Evolutionary conservation across 1,140 invertebrate species (phyloP).

Genomic region (Brachionus rotundiformis): DNA sequence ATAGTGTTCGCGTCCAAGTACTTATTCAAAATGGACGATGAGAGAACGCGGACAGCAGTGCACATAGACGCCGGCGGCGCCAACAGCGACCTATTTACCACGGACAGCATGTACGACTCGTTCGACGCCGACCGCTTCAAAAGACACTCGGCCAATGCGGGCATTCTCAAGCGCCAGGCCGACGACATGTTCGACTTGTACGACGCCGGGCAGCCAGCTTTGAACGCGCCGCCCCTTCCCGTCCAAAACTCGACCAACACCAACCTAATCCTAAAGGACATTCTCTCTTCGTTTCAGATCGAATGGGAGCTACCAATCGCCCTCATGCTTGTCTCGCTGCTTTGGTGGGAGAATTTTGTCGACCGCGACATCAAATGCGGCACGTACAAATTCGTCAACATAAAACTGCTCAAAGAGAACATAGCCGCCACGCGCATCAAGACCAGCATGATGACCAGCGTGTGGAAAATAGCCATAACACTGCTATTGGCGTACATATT

Average conservation of each 20-base stretch:
- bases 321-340: conserved; percentile 79
- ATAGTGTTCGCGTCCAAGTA: conserved; percentile 52
- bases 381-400: conserved; percentile 53
- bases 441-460: conserved; percentile 56
- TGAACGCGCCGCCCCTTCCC: neutral
- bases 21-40: neutral
- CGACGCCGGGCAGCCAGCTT: neutral
- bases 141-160: neutral
- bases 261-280: conserved; percentile 31
- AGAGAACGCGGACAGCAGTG: neutral
- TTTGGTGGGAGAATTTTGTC: conserved; percentile 97
- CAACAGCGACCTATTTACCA: neutral
- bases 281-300: conserved; percentile 41
- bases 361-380: conserved; percentile 66
- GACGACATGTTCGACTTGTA: conserved; percentile 16
- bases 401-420: conserved; percentile 52
- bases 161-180: neutral
- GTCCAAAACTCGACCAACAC: neutral
- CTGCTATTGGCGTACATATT: conserved; percentile 56
- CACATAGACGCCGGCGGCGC: conserved; percentile 7
- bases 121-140: neutral
- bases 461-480: conserved; percentile 57
- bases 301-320: conserved; percentile 75
- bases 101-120: neutral
- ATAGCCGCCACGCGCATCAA: conserved; percentile 53